phyloP scores from a whole-genome alignment of 2,113 vertebrate genomes.

The Chrysochloris asiatica region DNA sequence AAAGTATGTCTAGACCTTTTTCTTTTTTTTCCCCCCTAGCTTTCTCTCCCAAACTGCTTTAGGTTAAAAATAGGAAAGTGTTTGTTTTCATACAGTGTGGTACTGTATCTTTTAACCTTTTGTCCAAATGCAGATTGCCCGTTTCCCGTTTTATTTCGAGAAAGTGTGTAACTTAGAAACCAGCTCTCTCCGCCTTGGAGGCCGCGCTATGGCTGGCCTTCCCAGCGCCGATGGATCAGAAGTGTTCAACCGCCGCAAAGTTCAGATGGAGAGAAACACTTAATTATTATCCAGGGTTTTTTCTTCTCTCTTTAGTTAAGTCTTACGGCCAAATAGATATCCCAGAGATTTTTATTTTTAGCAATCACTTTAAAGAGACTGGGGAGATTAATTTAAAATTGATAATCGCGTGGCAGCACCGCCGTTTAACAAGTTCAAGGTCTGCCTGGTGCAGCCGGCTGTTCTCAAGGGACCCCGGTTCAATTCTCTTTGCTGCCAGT shows the following conservation, averaged over 20 bases:
- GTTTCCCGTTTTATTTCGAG: constrained; percentile 79
- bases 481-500: constrained; percentile 89
- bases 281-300: constrained; percentile 81
- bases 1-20: constrained; percentile 88
- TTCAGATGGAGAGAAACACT: constrained; percentile 77
- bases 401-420: constrained; percentile 84
- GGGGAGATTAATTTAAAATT: constrained; percentile 89
- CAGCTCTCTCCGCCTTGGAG: constrained; percentile 29
- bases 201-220: constrained; percentile 61
- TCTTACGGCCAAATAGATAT: constrained; percentile 82
- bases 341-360: constrained; percentile 88
- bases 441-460: constrained; percentile 82
- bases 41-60: constrained; percentile 79
- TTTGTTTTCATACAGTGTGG: constrained; percentile 86
- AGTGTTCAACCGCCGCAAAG: constrained; percentile 69
- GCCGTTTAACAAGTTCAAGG: constrained; percentile 87
- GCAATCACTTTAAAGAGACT: constrained; percentile 84
- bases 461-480: constrained; percentile 84
- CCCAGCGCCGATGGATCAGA: constrained; percentile 70
- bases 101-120: constrained; percentile 84
- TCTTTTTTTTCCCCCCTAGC: constrained; percentile 80
- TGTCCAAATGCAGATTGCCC: constrained; percentile 75
- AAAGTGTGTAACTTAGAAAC: constrained; percentile 76
- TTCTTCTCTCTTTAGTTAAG: constrained; percentile 77
- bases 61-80: constrained; percentile 84